Base-by-base conservation (phyloP, 23 tunicate genomes). In the Aplidium turbinatum region DNA sequence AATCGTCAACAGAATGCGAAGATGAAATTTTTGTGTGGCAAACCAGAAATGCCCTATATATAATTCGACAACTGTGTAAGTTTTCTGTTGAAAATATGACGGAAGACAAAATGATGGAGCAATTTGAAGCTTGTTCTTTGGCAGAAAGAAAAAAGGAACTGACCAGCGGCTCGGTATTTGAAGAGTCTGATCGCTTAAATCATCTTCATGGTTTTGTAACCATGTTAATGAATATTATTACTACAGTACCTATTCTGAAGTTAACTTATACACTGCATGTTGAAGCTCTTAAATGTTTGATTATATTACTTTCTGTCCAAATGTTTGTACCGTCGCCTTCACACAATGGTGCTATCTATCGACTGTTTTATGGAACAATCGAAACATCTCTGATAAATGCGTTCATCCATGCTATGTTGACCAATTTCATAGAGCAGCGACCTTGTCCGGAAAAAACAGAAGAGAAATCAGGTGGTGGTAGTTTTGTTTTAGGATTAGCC, bases 1-100 rank as follows among this genome's bases (percentile, higher is more conserved):
- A 73, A 47, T 70, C 93, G 1, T 90, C 99, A 11, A 96, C 76
- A 11, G 99, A 95, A 29, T 95, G 96, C 35, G 84, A 69, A n/a
- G 84, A 95, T 77, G 31, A 55, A 34, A 86, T 95, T 19, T 95
- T 88, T 76, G 69, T 82, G 20, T 95, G 99, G 99, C 99, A 95
- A 78, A 47, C 86, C 0, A 28, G 33, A 25, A 95, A 95, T 76
- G 83, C 87, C 0, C 42, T 95, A 35, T 82, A 63, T 73, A 79
- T 95, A 33, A 79, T 95, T 16, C 48, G 95, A 32, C 83, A 90
- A 26, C 33, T 95, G 34, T 83, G 90, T 64, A 79, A 78, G 54
- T 90, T 83, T 75, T 47, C 81, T 26, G 85, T 78, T 42, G 93
- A 95, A 68, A 80, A 95, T 50, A 88, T 88, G 85, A 62, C 95